Conservation (phyloP, 2,797 vertebrate species). For the Propithecus deckenii region DNA sequence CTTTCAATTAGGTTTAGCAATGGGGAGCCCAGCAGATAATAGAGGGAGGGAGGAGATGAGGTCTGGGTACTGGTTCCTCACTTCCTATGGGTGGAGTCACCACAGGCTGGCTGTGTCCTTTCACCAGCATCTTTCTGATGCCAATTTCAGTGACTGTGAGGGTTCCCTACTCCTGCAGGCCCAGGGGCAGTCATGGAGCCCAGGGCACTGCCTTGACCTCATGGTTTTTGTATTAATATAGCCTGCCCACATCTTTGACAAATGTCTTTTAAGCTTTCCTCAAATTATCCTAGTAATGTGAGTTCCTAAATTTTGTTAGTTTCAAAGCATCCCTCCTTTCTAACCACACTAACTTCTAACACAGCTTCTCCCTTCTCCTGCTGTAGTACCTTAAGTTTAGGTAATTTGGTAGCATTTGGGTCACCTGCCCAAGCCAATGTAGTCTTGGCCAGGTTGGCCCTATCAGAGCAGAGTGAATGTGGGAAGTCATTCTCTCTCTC, state of each 20-base stretch:
- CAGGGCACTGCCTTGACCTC: not conserved
- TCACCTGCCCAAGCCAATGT: not conserved
- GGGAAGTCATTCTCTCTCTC: not conserved
- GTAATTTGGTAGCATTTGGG: not conserved
- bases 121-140: not conserved
- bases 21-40: not conserved
- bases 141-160: not conserved
- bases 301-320: not conserved
- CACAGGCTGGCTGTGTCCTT: not conserved
- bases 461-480: not conserved
- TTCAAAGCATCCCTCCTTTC: not conserved
- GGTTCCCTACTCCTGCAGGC: not conserved
- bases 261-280: not conserved
- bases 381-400: not conserved
- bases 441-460: not conserved
- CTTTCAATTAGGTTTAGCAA: not conserved
- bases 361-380: not conserved
- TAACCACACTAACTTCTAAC: no score
- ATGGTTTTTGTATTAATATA: not conserved
- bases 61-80: not conserved
- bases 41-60: no score
- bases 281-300: not conserved
- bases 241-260: not conserved
- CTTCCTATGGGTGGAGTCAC: not conserved
- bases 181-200: not conserved